Conservation (phyloP, 2,888 invertebrate genomes). For the Calephelis perditalis region DNA sequence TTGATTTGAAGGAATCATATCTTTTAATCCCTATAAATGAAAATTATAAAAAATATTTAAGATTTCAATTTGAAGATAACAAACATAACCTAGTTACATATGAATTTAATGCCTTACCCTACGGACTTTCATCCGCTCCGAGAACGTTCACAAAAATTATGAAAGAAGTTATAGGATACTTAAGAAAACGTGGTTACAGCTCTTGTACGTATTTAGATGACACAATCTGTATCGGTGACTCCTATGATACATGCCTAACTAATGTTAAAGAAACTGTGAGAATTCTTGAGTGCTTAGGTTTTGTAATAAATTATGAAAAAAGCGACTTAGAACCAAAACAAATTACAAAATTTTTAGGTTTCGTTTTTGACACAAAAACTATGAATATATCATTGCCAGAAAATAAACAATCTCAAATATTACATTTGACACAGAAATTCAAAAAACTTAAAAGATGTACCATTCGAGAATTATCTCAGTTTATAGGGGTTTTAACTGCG, state of each 20-base stretch:
- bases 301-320: constrained; percentile 22
- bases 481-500: constrained; percentile 26
- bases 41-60: constrained; percentile 15
- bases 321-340: constrained; percentile 19
- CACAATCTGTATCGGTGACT: constrained; percentile 22
- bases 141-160: constrained; percentile 16
- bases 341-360: constrained; percentile 20
- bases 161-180: constrained; percentile 13
- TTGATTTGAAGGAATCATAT: constrained; percentile 22
- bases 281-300: constrained; percentile 19
- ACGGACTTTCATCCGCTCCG: constrained; percentile 9
- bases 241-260: neutral
- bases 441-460: constrained; percentile 10
- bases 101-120: constrained; percentile 15
- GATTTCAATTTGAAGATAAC: constrained; percentile 15
- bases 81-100: neutral
- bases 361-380: constrained; percentile 14
- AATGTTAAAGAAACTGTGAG: constrained; percentile 18
- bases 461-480: constrained; percentile 24
- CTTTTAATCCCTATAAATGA: constrained; percentile 12
- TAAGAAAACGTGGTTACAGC: constrained; percentile 18
- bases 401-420: no score
- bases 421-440: no score
- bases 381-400: neutral
- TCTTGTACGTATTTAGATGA: constrained; percentile 25